phyloP scores from a whole-genome alignment of 1,140 invertebrate genomes.

The Trichonephila clavata region DNA sequence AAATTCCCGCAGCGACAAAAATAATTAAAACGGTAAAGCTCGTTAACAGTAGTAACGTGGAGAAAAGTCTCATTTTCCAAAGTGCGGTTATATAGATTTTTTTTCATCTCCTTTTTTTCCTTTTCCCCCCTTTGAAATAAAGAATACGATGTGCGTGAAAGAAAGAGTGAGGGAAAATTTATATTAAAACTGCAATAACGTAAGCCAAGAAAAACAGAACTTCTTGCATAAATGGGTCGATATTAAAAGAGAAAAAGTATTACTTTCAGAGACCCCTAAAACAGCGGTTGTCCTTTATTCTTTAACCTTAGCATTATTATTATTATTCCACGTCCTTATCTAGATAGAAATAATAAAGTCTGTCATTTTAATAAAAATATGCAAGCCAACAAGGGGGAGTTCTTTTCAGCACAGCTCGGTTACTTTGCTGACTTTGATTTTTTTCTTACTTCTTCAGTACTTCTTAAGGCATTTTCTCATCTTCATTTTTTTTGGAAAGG shows the following conservation, averaged over 20 bases:
- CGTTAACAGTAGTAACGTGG: conserved; percentile 58
- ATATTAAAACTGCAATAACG: conserved; percentile 67
- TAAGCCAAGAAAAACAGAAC: conserved; percentile 43
- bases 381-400: not conserved
- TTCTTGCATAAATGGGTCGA: conserved; percentile 44
- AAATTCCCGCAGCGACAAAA: conserved; percentile 41
- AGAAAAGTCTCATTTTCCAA: conserved; percentile 50
- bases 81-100: not conserved
- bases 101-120: not conserved
- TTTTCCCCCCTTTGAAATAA: not conserved
- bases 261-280: conserved; percentile 9
- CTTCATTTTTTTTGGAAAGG: not conserved
- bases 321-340: conserved; percentile 13
- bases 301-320: conserved; percentile 42
- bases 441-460: not conserved
- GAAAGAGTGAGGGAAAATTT: conserved; percentile 13
- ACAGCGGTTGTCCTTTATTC: conserved; percentile 46
- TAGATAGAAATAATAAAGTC: conserved; percentile 43
- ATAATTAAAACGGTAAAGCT: conserved; percentile 64
- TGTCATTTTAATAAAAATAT: conserved; percentile 48
- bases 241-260: conserved; percentile 48
- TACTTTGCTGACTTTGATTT: not conserved
- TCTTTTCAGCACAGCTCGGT: not conserved
- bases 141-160: too few species aligned
- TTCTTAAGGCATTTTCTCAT: conserved; percentile 13